Evolutionary conservation across 2,797 vertebrate genomes (phyloP).

Genomic region (Rhabdomys pumilio): DNA sequence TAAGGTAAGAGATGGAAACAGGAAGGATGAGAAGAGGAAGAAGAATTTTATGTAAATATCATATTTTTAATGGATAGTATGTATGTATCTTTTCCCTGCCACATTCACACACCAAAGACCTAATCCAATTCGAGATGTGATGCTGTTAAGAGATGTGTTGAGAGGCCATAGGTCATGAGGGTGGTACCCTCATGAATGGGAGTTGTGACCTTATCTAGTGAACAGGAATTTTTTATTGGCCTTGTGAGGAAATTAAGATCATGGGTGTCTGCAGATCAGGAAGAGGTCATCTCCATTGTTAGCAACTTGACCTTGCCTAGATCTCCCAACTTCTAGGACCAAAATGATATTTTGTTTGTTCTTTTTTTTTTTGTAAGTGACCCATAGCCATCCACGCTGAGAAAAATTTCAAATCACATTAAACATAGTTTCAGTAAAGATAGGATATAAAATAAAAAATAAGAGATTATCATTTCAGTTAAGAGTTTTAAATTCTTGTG

Average conservation of each 20-base stretch:
- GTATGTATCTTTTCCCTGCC: background rate
- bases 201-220: background rate
- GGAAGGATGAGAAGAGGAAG: no score
- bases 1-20: background rate
- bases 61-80: background rate
- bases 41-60: background rate
- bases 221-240: background rate
- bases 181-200: background rate
- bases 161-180: background rate
- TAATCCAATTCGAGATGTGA: no score
- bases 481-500: background rate
- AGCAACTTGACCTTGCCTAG: background rate
- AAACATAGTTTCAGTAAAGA: conserved; percentile 6
- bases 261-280: background rate
- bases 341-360: background rate
- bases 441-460: background rate
- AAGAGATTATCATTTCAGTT: background rate
- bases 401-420: conserved; percentile 1
- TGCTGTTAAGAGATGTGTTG: background rate
- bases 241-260: background rate
- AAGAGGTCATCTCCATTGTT: background rate
- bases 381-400: background rate
- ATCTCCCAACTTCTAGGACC: background rate
- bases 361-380: background rate
- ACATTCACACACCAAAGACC: background rate